Conservation (phyloP, 2,888 invertebrate genomes). For the Oligia latruncula region DNA sequence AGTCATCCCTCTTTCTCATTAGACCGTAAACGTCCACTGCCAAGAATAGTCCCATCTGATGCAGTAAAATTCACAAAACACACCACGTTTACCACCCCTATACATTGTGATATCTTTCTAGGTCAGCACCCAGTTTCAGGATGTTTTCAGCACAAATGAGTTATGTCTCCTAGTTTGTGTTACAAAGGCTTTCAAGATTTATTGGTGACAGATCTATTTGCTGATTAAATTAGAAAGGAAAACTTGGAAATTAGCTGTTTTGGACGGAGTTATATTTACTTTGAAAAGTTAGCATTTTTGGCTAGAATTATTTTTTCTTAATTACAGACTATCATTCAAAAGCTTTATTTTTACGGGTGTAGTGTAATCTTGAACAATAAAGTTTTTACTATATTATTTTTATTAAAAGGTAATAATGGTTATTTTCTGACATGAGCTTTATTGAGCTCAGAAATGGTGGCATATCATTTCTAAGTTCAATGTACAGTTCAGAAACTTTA, state of each 20-base stretch:
- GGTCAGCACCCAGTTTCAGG: slow-evolving; percentile 79
- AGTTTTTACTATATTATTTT: background rate
- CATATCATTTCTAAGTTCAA: too few relatives aligned
- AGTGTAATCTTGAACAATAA: background rate
- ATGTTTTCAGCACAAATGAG: slow-evolving; percentile 80
- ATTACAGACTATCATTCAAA: too few relatives aligned
- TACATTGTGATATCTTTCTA: slow-evolving; percentile 76
- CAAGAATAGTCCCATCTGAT: background rate
- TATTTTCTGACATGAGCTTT: background rate
- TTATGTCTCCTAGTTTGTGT: slow-evolving; percentile 70
- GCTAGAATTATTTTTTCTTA: background rate
- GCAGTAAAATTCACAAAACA: slow-evolving; percentile 6
- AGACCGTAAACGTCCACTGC: background rate
- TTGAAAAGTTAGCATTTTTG: background rate
- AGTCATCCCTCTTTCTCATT: background rate
- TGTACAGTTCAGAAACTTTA: too few relatives aligned
- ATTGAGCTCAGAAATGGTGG: background rate
- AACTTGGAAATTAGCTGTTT: slow-evolving; percentile 29
- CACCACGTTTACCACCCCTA: background rate
- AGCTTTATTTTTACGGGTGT: too few relatives aligned
- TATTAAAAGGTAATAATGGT: background rate
- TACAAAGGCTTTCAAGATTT: slow-evolving; percentile 54
- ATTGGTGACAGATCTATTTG: slow-evolving; percentile 43
- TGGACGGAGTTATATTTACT: background rate
- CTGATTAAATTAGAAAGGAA: slow-evolving; percentile 41